Base-by-base conservation (phyloP, 1,140 invertebrate species). In the Galleria mellonella region DNA sequence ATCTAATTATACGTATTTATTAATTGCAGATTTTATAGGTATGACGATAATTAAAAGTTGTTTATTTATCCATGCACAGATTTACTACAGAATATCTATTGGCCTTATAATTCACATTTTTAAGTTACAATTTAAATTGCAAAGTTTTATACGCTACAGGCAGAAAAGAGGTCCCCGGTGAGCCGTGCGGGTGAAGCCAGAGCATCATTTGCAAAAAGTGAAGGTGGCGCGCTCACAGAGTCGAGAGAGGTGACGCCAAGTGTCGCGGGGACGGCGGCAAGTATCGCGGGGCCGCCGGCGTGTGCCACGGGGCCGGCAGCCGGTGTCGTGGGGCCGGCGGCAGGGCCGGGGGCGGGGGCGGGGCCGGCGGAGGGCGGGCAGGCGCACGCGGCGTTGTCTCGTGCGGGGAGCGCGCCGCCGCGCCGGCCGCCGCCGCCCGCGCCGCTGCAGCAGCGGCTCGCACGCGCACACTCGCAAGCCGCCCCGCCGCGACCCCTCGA, bases 381-480 rank as follows among this genome's bases (percentile, higher is more conserved):
- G 32, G 13, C 12, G 7, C 4, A 4, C 35, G 14, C 9, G 49
- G 49, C 64, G 36, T 23, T 53, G 27, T 53, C 64, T 7, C 30
- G 32, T 9, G 17, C 36, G 50, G 43, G 32, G 2, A 35, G 55
- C 17, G 31, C 14, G 10, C 55, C 61, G 10, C 76, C 68, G 31
- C 67, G 61, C 38, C 55, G 63, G 6, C 69, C 63, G 30, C 69
- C 76, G 32, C 68, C 74, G 14, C 68, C 74, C 9, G 43, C 61
- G 43, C 57, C 65, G 3, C 41, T 47, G 32, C 60, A 52, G 14
- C 58, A 50, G 43, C 63, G 70, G 0, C 66, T 74, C 3, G 35
- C 64, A 37, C 57, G 72, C 11, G 61, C 71, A 31, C 59, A 59
- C 23, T 75, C 73, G 13, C 69, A 72, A n/a, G 67, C 67, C 14